A percentile compares a stretch with the other conserved stretches of the same genome.
phyloP scores from a whole-genome alignment of 2,113 vertebrate genomes.

The Phrynosoma platyrhinos region DNA sequence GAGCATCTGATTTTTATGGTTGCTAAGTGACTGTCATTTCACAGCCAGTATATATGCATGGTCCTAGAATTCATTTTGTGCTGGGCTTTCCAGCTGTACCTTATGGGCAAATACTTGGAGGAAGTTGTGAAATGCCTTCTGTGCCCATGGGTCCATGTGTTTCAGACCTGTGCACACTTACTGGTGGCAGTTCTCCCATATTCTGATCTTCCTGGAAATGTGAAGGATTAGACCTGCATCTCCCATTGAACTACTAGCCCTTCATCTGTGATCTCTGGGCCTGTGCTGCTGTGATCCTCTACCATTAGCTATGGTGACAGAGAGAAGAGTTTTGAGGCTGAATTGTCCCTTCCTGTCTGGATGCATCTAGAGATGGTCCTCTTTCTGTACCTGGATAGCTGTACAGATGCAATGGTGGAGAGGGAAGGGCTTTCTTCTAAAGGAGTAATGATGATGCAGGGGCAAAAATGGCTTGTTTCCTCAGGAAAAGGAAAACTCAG shows the following conservation, averaged over 20 bases:
- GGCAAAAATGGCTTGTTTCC: too few species aligned
- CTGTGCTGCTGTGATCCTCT: too few species aligned
- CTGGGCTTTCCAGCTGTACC: neutral
- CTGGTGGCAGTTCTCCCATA: neutral
- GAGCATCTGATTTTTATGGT: neutral
- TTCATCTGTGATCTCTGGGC: neutral
- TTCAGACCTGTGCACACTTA: neutral
- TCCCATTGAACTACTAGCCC: neutral
- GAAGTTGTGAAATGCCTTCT: neutral
- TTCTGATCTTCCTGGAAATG: neutral
- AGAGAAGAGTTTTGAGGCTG: too few species aligned
- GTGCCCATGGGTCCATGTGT: neutral
- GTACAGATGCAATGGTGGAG: too few species aligned
- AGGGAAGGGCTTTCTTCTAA: too few species aligned
- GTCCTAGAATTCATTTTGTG: neutral
- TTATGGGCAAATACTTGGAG: too few species aligned
- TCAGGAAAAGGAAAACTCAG: too few species aligned
- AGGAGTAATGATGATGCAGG: too few species aligned
- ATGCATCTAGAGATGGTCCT: too few species aligned
- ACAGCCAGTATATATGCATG: neutral
- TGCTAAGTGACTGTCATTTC: conserved; percentile 28
- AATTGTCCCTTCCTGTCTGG: too few species aligned
- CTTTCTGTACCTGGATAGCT: too few species aligned
- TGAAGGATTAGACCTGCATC: neutral
- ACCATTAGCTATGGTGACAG: too few species aligned